Percentiles rank a stretch among this genome's conserved stretches.
Evolutionary conservation across 2,888 invertebrate genomes (phyloP).

Genomic region (Ypsolopha sequella): DNA sequence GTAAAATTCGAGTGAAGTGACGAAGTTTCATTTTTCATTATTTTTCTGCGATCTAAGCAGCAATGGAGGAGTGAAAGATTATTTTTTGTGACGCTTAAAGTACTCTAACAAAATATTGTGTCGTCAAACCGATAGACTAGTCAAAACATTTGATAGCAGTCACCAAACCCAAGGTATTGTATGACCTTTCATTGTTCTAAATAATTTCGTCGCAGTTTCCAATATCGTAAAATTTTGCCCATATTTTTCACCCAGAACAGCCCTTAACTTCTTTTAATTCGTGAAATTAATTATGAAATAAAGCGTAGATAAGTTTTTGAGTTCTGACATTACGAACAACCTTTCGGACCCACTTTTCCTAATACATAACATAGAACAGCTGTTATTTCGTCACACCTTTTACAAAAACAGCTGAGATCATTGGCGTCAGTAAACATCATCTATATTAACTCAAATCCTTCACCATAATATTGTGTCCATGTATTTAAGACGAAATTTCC

Average conservation of each 20-base stretch:
- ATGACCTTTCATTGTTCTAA: constrained; percentile 49
- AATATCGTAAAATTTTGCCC: constrained; percentile 3
- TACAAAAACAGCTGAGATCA: constrained; percentile 35
- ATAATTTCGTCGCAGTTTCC: constrained; percentile 27
- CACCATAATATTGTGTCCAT: background rate
- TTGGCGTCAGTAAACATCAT: background rate
- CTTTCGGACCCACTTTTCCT: constrained; percentile 37
- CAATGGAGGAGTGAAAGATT: background rate
- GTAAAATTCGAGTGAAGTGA: background rate
- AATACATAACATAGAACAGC: constrained; percentile 31
- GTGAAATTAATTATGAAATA: too few species aligned
- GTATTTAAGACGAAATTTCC: background rate
- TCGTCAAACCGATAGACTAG: constrained; percentile 4
- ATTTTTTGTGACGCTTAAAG: background rate
- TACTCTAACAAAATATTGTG: background rate
- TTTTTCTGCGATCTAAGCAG: background rate
- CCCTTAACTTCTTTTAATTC: background rate
- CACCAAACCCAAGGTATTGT: constrained; percentile 20
- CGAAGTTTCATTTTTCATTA: background rate
- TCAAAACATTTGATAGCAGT: constrained; percentile 9
- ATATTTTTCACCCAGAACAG: constrained; percentile 7
- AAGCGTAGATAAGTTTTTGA: too few species aligned
- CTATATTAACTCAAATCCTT: background rate
- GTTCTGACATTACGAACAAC: background rate
- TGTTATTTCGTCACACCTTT: constrained; percentile 49